Evolutionary conservation across 2,797 vertebrate species (phyloP), one percentile per base, ranked within the genome.

Genomic region (Dicrostonyx torquatus): DNA sequence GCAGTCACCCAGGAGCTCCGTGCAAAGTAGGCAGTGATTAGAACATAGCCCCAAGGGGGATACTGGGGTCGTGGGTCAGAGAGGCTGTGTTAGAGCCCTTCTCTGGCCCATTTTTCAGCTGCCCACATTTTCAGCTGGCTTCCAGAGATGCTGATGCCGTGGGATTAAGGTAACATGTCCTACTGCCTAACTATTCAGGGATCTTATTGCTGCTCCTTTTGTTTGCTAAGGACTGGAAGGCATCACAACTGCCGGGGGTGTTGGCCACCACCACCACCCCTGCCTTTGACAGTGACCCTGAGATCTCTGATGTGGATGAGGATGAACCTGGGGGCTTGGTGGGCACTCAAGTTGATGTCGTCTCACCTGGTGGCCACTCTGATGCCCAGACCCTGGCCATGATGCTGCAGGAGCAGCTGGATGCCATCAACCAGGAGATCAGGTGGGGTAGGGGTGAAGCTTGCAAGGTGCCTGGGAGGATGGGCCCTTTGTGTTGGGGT

Each of bases 371-470:
- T 0, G 99, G 99, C 91, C 99, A 99, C 97, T 99, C 99, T 0
- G 99, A 99, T 0, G 99, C 99, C 34, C 99, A 99, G 98, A 99
- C 99, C 0, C 98, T 99, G 43, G 99, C 99, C 89, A 98, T 99
- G 97, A 99, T 99, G 99, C 98, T 99, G 66, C 99, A 99, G 97
- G 99, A 99, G 97, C 99, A 99, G 97, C 98, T 99, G 85, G 99
- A 99, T 68, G 99, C 99, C 96, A 99, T 99, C 98, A 99, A 99
- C 0, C 99, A 99, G 95, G 99, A 99, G 98, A 99, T 99, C 98
- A 99, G 99, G 99, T 99, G 97, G 43, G 89, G 58, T 62, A 1
- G 6, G 34, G 50, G 0, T 0, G 37, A 60, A 0, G 13, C 64
- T 31, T 0, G n/a, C 70, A 77, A 24, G 34, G 50, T 12, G 37